Conservation (phyloP, 2,113 vertebrate genomes). For the Vireo altiloquus region DNA sequence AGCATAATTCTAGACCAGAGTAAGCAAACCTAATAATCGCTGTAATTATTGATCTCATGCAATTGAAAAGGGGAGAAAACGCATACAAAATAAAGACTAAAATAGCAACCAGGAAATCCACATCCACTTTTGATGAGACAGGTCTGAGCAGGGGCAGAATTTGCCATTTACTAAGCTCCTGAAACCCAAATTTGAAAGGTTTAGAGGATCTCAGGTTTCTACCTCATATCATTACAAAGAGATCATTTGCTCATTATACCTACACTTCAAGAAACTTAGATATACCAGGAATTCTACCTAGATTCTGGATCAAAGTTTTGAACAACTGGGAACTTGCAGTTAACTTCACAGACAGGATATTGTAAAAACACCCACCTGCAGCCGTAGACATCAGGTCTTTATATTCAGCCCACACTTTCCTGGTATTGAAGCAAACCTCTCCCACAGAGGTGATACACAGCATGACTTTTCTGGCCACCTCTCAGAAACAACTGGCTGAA, state of each 20-base stretch:
- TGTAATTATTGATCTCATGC: not conserved
- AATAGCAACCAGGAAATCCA: not conserved
- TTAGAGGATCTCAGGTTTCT: not conserved
- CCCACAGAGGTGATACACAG: not conserved
- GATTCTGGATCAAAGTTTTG: not conserved
- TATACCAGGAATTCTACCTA: not conserved
- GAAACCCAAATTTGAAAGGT: not conserved
- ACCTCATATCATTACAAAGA: accelerated
- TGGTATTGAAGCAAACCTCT: not conserved
- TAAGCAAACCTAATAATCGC: not conserved
- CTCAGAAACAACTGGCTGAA: not conserved
- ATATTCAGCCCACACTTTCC: not conserved
- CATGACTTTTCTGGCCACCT: not conserved
- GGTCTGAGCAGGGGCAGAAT: not conserved
- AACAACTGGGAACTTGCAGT: not conserved
- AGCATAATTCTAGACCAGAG: not conserved
- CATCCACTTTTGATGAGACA: not conserved
- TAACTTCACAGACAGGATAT: not conserved
- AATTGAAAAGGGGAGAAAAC: not conserved
- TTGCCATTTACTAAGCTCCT: not conserved
- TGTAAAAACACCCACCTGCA: not conserved
- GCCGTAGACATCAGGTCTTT: not conserved
- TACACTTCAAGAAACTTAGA: not conserved
- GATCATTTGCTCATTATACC: not conserved
- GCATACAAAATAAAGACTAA: not conserved